Evolutionary conservation across 2,797 vertebrate species (phyloP), one percentile per base, ranked within the genome.

Genomic region (Podarcis siculus): DNA sequence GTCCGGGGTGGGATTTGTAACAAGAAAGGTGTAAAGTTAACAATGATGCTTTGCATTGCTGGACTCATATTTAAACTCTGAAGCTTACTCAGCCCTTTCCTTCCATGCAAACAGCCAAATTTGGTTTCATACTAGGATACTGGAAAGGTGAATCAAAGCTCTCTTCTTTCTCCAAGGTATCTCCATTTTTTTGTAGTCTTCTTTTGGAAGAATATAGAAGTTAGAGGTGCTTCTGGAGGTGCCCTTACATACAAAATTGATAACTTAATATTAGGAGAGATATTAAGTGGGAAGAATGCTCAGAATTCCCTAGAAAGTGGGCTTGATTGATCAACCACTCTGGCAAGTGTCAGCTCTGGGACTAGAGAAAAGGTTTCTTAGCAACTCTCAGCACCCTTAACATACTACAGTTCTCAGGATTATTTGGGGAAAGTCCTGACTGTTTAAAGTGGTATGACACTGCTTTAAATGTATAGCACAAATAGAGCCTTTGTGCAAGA

Each of bases 21-120:
- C 7, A 21, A 1, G 27, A 8, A 81, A 13, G 0, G 1, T 66
- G 45, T 87, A 72, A 85, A 85, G 78, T 9, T 2, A 45, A 0
- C 79, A 79, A n/a, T 64, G 55, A n/a, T 80, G 58, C 55, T 42
- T 3, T 87, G 61, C 7, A 93, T 69, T 91, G 2, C 39, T 85
- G 25, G 0, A 0, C 7, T 61, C 71, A 86, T 30, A 61, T 85
- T 75, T 85, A 61, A 84, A 58, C 15, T 7, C 0, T 0, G 21
- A 17, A 37, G 8, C 39, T 55, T 78, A 8, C 49, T 79, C 66
- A 79, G 66, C 23, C 45, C 5, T 27, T 80, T 35, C 8, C 8
- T 37, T 80, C 25, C 32, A 71, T 71, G n/a, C 23, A 32, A 79
- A 79, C 42, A 86, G 25, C 25, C 77, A 86, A 37, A 80, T 79